Evolutionary conservation across 2,888 invertebrate species (phyloP).

Genomic region (Dicranocentrus wangi): DNA sequence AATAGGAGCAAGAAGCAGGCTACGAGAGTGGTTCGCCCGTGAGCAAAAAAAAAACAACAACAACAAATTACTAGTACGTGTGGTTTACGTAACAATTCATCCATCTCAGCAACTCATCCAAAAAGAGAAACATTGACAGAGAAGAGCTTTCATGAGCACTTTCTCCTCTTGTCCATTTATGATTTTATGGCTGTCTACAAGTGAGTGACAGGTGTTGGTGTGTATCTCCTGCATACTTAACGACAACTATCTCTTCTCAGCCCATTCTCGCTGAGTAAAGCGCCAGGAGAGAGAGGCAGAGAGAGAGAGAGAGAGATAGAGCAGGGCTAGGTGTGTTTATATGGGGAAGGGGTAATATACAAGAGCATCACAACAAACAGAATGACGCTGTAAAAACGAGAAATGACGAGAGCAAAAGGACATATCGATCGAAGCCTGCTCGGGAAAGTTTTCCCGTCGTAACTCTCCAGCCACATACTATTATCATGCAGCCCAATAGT

Average conservation of each 20-base stretch:
- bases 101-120: too few species aligned
- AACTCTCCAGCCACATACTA: slow-evolving; percentile 28
- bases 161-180: too few species aligned
- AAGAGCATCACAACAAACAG: slow-evolving; percentile 16
- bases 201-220: slow-evolving; percentile 2
- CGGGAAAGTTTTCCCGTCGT: slow-evolving; percentile 38
- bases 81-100: too few species aligned
- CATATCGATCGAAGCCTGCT: slow-evolving; percentile 57
- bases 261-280: background rate
- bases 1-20: too few species aligned
- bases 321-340: background rate
- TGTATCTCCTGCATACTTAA: background rate
- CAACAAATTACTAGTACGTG: too few species aligned
- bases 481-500: background rate
- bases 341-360: background rate
- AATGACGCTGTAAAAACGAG: slow-evolving; percentile 54
- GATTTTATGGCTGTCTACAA: background rate
- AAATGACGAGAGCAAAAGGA: slow-evolving; percentile 55
- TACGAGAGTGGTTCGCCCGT: too few species aligned
- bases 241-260: too few species aligned
- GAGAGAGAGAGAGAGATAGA: too few species aligned
- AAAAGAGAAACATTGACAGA: too few species aligned
- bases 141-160: too few species aligned
- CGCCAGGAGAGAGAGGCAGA: too few species aligned
- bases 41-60: too few species aligned